Evolutionary conservation across 2,888 invertebrate genomes (phyloP), one percentile per base, ranked within the genome.

Genomic region (Chelonus formosanus): DNA sequence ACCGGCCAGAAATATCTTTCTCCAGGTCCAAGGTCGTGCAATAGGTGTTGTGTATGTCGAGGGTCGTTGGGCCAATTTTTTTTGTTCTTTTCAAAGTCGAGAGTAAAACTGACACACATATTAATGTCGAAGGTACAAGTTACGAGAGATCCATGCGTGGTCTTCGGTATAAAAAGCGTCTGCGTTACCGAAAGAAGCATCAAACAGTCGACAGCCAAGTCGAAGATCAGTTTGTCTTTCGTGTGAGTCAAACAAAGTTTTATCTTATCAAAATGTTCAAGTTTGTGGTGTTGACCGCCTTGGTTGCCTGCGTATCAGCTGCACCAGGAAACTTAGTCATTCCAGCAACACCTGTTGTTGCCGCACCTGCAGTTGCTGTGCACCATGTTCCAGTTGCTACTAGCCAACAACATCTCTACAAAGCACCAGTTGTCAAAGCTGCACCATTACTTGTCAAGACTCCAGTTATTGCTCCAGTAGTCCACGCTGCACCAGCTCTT

Each of bases 381-480:
- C 60, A 60, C n/a, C 8, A 86, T 43, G 82, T 87, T 7, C 87
- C 88, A 57, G 86, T 87, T 31, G 52, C 52, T 48, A 60, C 50
- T 34, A 70, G 70, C 55, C 67, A 65, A 20, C 36, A 68, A 5
- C 62, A 68, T 62, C 40, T 20, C 59, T 86, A 89, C 83, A 87
- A 86, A 84, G 88, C 89, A 80, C 76, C 76, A 5, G 70, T 73
- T 0, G 71, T 77, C 55, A 76, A 78, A 63, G 74, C 86, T 52
- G 75, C 84, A 76, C 71, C 74, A 10, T 83, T 86, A 82, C 80
- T 79, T 7, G 80, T 68, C 53, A 67, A 68, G 44, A 50, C 71
- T 7, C 83, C 81, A 34, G 65, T 73, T 31, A 61, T 73, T 48
- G 65, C 70, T 43, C 80, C 80, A 7, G 79, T 67, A 8, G 50